Conservation (phyloP, 2,888 invertebrate genomes). For the Nephrocerus scutellatus region DNA sequence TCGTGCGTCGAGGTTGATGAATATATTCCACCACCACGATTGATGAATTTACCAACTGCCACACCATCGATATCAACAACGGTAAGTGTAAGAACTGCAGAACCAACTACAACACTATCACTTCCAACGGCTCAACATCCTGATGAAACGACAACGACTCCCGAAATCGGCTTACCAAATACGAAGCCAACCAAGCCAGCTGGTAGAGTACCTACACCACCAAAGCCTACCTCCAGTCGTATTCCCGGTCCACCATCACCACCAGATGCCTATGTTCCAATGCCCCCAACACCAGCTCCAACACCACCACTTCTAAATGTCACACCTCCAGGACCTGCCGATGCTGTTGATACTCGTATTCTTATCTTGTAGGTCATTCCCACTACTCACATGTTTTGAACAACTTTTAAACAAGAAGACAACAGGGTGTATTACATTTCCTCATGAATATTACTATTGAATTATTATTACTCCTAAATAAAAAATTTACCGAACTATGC, state of each 20-base stretch:
- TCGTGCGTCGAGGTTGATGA: constrained; percentile 24
- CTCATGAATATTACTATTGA: no score
- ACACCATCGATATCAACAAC: not conserved
- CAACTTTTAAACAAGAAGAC: no score
- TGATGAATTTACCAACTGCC: not conserved
- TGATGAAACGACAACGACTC: constrained; percentile 2
- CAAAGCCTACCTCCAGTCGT: not conserved
- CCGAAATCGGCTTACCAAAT: constrained; percentile 4
- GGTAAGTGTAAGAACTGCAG: constrained; percentile 3
- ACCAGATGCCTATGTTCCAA: constrained; percentile 22
- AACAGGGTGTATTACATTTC: no score
- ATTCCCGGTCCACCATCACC: constrained; percentile 22
- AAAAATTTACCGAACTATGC: no score
- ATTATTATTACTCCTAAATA: no score
- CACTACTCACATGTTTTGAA: no score
- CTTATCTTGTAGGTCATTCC: no score
- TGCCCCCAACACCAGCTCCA: constrained; percentile 28
- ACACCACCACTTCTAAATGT: constrained; percentile 26
- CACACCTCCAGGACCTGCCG: constrained; percentile 21
- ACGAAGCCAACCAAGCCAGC: not conserved
- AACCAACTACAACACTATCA: not conserved
- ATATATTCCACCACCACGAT: constrained; percentile 27
- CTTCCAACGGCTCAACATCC: not conserved
- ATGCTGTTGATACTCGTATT: no score
- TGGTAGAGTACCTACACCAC: constrained; percentile 1